Evolutionary conservation across 2,797 vertebrate species (phyloP).

Genomic region (Phalanger gymnotis): DNA sequence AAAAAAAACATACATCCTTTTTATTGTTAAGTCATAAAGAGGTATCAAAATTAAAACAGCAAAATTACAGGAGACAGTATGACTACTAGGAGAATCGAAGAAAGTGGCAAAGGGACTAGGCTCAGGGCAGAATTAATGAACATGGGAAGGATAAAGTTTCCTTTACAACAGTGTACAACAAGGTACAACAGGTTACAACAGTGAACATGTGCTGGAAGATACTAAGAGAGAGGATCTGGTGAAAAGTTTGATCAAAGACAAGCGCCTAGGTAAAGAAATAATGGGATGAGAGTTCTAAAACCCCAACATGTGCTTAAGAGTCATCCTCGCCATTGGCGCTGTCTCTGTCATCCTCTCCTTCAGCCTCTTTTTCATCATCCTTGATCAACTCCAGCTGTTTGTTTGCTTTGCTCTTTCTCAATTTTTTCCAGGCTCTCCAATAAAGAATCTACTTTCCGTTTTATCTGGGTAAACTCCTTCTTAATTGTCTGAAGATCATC

Average conservation of each 20-base stretch:
- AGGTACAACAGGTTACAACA: too few relatives aligned
- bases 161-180: too few relatives aligned
- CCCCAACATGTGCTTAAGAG: conserved; percentile 83
- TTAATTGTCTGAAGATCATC: too few relatives aligned
- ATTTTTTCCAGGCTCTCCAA: conserved; percentile 92
- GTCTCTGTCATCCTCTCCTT: conserved; percentile 91
- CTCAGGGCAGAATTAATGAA: conserved; percentile 80
- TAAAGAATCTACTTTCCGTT: conserved; percentile 82
- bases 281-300: conserved; percentile 76
- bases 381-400: conserved; percentile 87
- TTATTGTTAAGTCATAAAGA: conserved; percentile 86
- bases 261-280: conserved; percentile 75
- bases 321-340: conserved; percentile 90
- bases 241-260: conserved; percentile 79
- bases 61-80: conserved; percentile 82
- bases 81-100: conserved; percentile 64
- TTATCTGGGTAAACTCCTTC: too few relatives aligned
- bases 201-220: conserved; percentile 78
- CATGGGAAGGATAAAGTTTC: conserved; percentile 65
- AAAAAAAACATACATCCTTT: conserved; percentile 85
- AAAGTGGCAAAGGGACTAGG: conserved; percentile 71
- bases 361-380: conserved; percentile 89
- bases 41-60: conserved; percentile 86
- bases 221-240: conserved; percentile 74
- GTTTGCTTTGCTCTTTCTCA: conserved; percentile 92